Base-by-base conservation (phyloP, 2,113 vertebrate species). In the Oriolus oriolus region DNA sequence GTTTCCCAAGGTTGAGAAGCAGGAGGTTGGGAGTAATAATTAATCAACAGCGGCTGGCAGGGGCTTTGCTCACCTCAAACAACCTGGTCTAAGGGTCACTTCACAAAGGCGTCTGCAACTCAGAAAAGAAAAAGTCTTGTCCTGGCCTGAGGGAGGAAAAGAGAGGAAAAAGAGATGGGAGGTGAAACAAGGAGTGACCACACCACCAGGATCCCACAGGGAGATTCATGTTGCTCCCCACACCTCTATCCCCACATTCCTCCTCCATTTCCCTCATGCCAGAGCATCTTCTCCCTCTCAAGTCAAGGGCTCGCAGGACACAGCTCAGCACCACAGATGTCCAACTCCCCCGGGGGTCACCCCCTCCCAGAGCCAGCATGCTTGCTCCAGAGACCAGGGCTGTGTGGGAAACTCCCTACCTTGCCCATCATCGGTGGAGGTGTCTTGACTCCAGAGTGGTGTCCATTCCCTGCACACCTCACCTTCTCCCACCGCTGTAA, bases 21-120 rank as follows among this genome's bases (percentile, higher is more conserved):
- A 41, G 80, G 49, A 80, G 53, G 35, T 33, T 84, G 57, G 90
- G 47, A 91, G 87, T 94, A 96, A 96, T 96, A 86, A 95, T 96
- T 95, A 96, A 96, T 95, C 44, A 0, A 20, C 53, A 49, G 79
- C 0, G 1, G 47, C 57, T 83, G 75, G 70, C 1, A 0, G 35
- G 24, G 33, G 47, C 22, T 96, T 50, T 83, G 75, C 66, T 89
- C 76, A 64, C 66, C 84, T 89, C 42, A 86, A 86, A 50, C 10
- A 11, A 83, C 71, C 78, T 66, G 39, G 49, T 41, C 53, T 86
- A 84, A 83, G 66, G 79, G 89, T 93, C 71, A 83, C 23, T 59
- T 16, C 70, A 26, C 56, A 79, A 53, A 54, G 33, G n/a, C 16
- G 57, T 24, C 45, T 88, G 37, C 35, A 64, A 8, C 12, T 42